Evolutionary conservation across 2,797 vertebrate genomes (phyloP), one percentile per base, ranked within the genome.

Genomic region (Malacoctenus gilli): DNA sequence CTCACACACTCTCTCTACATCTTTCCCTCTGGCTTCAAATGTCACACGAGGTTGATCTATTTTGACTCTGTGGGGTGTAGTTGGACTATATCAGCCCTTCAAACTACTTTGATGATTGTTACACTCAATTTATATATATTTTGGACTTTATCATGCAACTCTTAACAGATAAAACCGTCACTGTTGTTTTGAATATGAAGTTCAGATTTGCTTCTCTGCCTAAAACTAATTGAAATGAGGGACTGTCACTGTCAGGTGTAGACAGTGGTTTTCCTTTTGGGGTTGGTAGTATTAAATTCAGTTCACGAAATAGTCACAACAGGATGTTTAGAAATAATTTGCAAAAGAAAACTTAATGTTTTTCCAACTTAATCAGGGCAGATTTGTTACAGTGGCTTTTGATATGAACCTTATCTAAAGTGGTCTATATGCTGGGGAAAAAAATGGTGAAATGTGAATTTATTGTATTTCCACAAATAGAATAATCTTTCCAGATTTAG

Each of bases 41-140:
- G 62, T 71, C 79, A 78, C 59, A 59, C 18, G 42, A 59, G 69
- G 68, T 63, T 52, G 59, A 50, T 69, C 46, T 74, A 64, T 79
- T 77, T 83, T 31, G 65, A 74, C 61, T 76, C 63, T 18, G 75
- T 54, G 34, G 72, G 77, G 56, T 57, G n/a, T 61, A 21, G 47
- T 42, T 43, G 58, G 52, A 68, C 58, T 58, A 41, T 40, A 54
- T 74, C 68, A 69, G 63, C 70, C 21, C n/a, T 4, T 30, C 31
- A 34, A 35, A 15, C 31, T 61, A 48, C 64, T 82, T 77, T 78
- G 67, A 74, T 77, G 65, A 72, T 47, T 51, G 20, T 20, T 22
- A 4, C 41, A 30, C 9, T 46, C 6, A 23, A 43, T 65, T 25
- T 25, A 59, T 38, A 59, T 64, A 43, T 21, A 28, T 34, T 28